Percentiles rank a stretch among this genome's conserved stretches.
These are phyloP conservation scores for Epizoanthus scotinus DNA, from an alignment of 92 coral and sea anemone genomes.

Conservation along the genomic window DNA sequence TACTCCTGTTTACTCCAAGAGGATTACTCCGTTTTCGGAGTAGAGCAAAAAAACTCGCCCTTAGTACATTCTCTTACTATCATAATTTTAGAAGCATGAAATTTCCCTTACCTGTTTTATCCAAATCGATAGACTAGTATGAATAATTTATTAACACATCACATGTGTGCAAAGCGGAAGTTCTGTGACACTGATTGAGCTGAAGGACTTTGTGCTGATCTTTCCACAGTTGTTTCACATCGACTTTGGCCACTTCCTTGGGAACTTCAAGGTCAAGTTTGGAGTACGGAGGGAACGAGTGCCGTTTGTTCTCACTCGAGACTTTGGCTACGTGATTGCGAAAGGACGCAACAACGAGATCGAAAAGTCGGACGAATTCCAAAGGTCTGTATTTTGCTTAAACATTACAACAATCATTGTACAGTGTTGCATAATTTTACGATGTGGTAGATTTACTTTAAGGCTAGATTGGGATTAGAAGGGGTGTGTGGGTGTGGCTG, in stretches of 20 bases:
- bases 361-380: conserved; percentile 58
- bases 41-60: too few relatives aligned
- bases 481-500: too few relatives aligned
- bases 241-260: conserved; percentile 97
- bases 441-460: too few relatives aligned
- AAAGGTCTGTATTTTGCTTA: conserved; percentile 42
- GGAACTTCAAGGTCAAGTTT: conserved; percentile 93
- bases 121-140: not conserved
- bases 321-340: conserved; percentile 88
- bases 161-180: not conserved
- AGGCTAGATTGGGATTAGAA: too few relatives aligned
- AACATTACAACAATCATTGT: too few relatives aligned
- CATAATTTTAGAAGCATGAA: not conserved
- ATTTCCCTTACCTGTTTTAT: not conserved
- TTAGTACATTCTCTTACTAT: not conserved
- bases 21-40: too few relatives aligned
- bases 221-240: conserved; percentile 85
- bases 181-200: not conserved
- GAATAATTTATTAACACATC: not conserved
- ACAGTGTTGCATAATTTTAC: too few relatives aligned
- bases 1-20: too few relatives aligned
- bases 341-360: conserved; percentile 66
- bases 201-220: not conserved
- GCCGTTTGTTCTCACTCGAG: conserved; percentile 87
- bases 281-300: conserved; percentile 94